Base-by-base conservation (phyloP, 35 echinoderm and acorn worm species). In the Holothuria glaberrima region DNA sequence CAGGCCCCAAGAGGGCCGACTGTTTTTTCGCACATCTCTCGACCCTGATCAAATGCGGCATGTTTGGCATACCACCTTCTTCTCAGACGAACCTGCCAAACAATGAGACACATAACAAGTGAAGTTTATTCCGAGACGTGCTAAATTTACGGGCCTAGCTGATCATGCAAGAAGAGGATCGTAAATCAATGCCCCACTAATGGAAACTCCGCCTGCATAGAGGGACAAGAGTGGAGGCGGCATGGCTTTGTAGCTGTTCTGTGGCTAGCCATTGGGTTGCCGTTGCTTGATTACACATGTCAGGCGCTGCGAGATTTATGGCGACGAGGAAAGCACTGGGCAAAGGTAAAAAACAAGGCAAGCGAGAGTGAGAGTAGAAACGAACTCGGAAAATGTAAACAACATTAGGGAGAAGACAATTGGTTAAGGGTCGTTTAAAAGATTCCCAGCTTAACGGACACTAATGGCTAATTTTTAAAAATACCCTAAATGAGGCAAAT, bases 281-380 rank as follows among this genome's bases (percentile, higher is more conserved):
- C 31, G 61, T 87, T 87, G 85, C 85, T 87, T 87, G 85, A 87
- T 87, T 87, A 87, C 85, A 69, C 66, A 87, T 87, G 85, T 87
- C 85, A 87, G 20, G 30, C 66, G 85, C 85, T 71, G 33, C 41
- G 44, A 87, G 85, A 87, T 87, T 87, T 87, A 87, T 87, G 34
- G 54, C 21, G 61, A 21, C 44, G 44, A 12, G 34, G 80, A 84
- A 34, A 84, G 54, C 58, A 38, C 57, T 57, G 56, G 27, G 52
- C 59, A 84, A 84, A 56, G 46, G 48, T 58, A 82, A 82, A 50
- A 82, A 74, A 74, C 28, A 74, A 74, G 10, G 9, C 17, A 78
- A 50, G 41, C 44, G 50, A 25, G 74, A 38, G 50, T 34, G 44
- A 41, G 41, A 38, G 33, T 31, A 22, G 71, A 38, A 38, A 75